Evolutionary conservation across 2,888 invertebrate species (phyloP), one percentile per base, ranked within the genome.

Genomic region (Spodoptera picta): DNA sequence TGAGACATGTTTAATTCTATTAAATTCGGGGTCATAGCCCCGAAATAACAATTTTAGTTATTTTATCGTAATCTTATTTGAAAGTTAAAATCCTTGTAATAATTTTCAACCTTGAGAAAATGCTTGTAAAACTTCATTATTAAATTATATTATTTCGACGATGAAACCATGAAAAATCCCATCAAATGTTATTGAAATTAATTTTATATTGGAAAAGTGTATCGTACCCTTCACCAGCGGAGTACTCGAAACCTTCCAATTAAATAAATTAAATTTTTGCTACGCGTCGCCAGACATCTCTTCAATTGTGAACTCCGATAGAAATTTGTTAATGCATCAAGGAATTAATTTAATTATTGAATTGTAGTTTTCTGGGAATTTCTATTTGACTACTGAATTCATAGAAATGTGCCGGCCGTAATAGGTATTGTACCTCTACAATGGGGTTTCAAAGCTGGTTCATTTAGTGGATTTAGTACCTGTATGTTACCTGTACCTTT

Each of bases 261-360:
- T 85, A 87, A 87, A 83, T 82, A 71, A 87, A 87, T 87, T 84
- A 84, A 83, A 82, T 73, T 83, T 82, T 79, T 80, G 68, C 70
- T 65, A 77, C 77, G 83, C 82, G 64, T 69, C 77, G 60, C 58
- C 49, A 64, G 60, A 56, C 60, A 63, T 77, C 71, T 68, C 71
- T 77, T 67, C 72, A 77, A 75, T 80, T 73, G 56, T 64, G 71
- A 77, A 79, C 76, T 79, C 73, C 75, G 74, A 74, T 65, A 60
- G 50, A 68, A 60, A 61, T 58, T 55, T 62, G 44, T 53, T 65
- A 14, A 51, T 36, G 48, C 24, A 52, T 62, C 9, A 59, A 49
- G 48, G 42, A n/a, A 50, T 73, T 55, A 3, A 75, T 70, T 74
- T 45, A 60, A 57, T 58, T 36, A 58, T 57, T 42, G 50, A 31